Evolutionary conservation across 2,113 vertebrate species (phyloP).

Genomic region (Halcyon senegalensis): DNA sequence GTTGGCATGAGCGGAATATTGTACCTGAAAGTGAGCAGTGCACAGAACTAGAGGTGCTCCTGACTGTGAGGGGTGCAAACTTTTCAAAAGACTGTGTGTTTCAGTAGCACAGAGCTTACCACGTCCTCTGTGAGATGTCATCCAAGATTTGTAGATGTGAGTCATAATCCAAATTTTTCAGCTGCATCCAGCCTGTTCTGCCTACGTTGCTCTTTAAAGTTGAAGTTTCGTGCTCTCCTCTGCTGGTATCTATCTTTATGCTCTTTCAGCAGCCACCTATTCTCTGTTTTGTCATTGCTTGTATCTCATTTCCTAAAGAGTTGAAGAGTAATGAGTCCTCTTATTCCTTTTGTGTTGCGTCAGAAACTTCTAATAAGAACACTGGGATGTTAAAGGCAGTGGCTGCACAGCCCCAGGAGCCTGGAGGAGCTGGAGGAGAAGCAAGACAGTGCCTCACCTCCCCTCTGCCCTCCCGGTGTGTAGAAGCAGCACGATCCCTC

Average conservation of each 20-base stretch:
- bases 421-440: background rate
- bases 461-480: background rate
- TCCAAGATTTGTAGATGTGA: background rate
- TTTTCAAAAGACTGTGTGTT: background rate
- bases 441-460: background rate
- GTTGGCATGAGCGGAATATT: background rate
- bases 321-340: background rate
- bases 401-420: background rate
- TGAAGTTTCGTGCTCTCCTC: background rate
- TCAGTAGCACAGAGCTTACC: background rate
- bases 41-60: background rate
- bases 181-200: slow-evolving; percentile 9
- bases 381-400: background rate
- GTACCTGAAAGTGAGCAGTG: background rate
- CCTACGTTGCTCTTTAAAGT: background rate
- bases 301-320: background rate
- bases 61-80: background rate
- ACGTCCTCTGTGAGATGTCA: background rate
- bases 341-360: background rate
- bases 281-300: background rate
- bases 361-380: background rate
- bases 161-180: slow-evolving; percentile 6
- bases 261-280: background rate
- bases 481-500: background rate
- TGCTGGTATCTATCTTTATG: background rate